Conservation (phyloP, 1,140 invertebrate species). For the Pseudoatta argentina region DNA sequence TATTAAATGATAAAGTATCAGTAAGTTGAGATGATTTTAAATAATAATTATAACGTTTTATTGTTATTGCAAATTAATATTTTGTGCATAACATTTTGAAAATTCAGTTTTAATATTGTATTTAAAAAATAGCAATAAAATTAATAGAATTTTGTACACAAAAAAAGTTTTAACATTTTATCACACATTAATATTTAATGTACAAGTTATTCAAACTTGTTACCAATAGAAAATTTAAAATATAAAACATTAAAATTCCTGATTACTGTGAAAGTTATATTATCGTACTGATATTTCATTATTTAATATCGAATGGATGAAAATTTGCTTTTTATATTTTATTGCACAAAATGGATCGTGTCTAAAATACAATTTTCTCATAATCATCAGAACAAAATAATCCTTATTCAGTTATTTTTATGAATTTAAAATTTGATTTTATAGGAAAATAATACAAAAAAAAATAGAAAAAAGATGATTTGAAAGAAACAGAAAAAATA, state of each 20-base stretch:
- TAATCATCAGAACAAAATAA: neutral
- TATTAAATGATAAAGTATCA: neutral
- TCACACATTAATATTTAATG: neutral
- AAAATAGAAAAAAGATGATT: neutral
- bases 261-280: neutral
- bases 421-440: neutral
- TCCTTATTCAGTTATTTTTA: neutral
- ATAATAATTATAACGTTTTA: neutral
- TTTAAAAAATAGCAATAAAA: neutral
- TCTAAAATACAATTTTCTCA: neutral
- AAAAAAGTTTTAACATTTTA: neutral
- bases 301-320: neutral
- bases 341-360: neutral
- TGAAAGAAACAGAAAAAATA: neutral
- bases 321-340: neutral
- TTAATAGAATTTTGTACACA: neutral
- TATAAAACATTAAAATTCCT: constrained; percentile 20
- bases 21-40: neutral
- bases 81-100: neutral
- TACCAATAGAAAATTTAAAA: neutral
- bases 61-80: constrained; percentile 1
- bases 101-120: neutral
- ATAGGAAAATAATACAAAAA: neutral
- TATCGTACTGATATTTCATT: neutral
- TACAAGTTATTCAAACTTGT: neutral